phyloP scores from a whole-genome alignment of 2,888 invertebrate species.

The Phytoseiulus persimilis region DNA sequence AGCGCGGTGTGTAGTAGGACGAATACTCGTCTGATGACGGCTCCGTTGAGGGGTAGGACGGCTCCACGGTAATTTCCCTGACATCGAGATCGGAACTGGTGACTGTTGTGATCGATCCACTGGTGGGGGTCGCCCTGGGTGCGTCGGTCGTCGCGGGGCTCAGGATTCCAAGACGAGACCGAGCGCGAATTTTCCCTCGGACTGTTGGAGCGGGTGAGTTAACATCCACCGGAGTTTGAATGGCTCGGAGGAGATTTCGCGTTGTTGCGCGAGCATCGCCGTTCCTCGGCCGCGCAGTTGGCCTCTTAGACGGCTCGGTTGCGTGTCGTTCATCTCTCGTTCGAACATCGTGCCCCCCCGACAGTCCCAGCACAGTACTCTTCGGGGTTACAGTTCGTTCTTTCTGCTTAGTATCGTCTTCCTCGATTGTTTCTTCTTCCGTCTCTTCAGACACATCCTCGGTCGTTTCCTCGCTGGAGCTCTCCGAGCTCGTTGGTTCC shows the following conservation, averaged over 20 bases:
- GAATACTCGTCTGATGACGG: not conserved
- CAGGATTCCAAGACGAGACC: not conserved
- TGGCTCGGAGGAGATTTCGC: not conserved
- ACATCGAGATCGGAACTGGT: not conserved
- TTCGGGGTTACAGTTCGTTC: not conserved
- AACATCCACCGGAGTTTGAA: not conserved
- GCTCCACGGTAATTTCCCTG: not conserved
- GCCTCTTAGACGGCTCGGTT: not conserved
- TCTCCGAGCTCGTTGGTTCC: slow-evolving; percentile 26
- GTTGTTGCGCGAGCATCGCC: not conserved
- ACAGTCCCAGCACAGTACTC: not conserved
- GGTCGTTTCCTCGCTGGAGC: slow-evolving; percentile 30
- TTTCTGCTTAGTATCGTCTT: slow-evolving; percentile 12
- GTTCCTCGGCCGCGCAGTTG: not conserved
- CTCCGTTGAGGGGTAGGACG: not conserved
- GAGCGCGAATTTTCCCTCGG: not conserved
- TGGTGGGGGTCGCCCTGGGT: not conserved
- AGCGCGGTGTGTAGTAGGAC: not conserved
- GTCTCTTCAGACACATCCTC: slow-evolving; percentile 25
- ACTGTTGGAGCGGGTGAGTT: not conserved
- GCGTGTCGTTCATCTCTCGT: not conserved
- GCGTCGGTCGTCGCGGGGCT: not conserved
- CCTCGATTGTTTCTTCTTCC: slow-evolving; percentile 26
- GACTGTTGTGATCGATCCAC: not conserved
- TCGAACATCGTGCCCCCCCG: not conserved